Evolutionary conservation across 2,113 vertebrate species (phyloP).

Genomic region (Haemorhous mexicanus): DNA sequence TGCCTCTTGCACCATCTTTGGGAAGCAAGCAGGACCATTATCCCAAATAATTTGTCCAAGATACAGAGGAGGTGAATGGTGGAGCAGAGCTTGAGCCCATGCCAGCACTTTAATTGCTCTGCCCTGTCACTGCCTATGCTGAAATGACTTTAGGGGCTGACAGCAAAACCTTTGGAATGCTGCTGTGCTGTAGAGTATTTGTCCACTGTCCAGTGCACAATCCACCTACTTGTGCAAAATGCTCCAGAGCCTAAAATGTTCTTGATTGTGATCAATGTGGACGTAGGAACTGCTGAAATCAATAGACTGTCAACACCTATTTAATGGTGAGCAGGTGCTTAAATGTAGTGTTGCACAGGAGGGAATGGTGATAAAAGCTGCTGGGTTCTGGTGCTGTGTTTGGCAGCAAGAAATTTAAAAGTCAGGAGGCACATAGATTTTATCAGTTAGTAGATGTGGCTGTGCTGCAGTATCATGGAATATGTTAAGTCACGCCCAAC

Average conservation of each 20-base stretch:
- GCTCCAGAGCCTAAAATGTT: background rate
- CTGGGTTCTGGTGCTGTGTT: background rate
- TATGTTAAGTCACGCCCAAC: background rate
- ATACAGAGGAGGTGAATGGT: background rate
- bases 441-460: background rate
- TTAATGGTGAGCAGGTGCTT: background rate
- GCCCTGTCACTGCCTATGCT: background rate
- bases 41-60: background rate
- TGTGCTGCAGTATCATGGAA: background rate
- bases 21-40: background rate
- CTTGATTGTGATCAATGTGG: background rate
- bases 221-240: background rate
- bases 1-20: background rate
- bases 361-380: background rate
- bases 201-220: background rate
- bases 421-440: background rate
- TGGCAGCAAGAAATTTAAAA: background rate
- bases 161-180: background rate
- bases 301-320: background rate
- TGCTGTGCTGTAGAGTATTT: background rate
- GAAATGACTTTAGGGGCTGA: background rate
- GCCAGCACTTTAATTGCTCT: background rate
- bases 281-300: background rate
- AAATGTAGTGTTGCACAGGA: background rate
- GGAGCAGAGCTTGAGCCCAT: background rate